These are phyloP conservation scores for Choristoneura rosaceana DNA, from an alignment of 2,888 invertebrate genomes.

Conservation along the genomic window DNA sequence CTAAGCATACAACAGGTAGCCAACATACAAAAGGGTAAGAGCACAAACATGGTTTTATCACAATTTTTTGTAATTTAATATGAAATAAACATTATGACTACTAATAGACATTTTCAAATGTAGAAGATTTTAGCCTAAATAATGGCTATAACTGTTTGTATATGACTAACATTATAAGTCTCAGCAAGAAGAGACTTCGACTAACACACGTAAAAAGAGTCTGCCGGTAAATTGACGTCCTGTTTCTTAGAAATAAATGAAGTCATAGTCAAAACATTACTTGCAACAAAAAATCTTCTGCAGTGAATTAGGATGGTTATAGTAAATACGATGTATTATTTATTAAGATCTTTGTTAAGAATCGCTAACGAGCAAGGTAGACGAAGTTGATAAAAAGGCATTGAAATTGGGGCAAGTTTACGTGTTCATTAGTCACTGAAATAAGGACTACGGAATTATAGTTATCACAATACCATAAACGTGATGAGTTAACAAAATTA, in stretches of 20 bases:
- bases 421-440: neutral
- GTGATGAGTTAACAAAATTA: constrained; percentile 13
- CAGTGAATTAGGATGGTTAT: neutral
- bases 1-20: too few species aligned
- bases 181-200: neutral
- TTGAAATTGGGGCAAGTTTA: neutral
- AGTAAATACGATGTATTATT: neutral
- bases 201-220: neutral
- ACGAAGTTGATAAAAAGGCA: neutral
- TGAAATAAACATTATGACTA: too few species aligned
- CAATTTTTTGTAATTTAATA: too few species aligned
- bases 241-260: constrained; percentile 2
- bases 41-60: too few species aligned
- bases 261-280: neutral
- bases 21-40: too few species aligned
- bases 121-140: too few species aligned
- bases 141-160: too few species aligned
- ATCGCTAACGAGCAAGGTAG: neutral
- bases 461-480: neutral
- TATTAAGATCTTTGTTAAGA: neutral
- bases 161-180: too few species aligned
- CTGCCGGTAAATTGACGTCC: neutral
- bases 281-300: neutral
- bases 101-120: too few species aligned
- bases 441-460: neutral